Base-by-base conservation (phyloP, 2,113 vertebrate species). In the Chiloscyllium plagiosum region DNA sequence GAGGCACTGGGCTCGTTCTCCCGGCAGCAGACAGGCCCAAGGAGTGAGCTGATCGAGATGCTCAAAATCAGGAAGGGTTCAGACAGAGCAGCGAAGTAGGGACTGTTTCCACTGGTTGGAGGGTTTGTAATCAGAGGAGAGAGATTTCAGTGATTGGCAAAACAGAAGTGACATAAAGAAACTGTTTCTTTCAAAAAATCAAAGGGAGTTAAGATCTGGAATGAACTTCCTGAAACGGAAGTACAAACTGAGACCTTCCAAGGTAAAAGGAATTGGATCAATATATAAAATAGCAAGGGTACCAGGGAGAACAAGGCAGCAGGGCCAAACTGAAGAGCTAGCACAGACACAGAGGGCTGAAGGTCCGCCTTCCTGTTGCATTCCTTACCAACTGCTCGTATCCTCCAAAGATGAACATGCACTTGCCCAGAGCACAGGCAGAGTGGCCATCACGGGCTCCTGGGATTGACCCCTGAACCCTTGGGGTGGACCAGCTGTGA, bases 321-420 rank as follows among this genome's bases (percentile, higher is more conserved):
- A 13, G 56, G 52, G 12, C 22, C 42, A 6, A 65, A 66, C 0
- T 22, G 61, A 61, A 56, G 26, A 13, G 72, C 72, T 29, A 29
- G 8, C 6, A 33, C 12, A 76, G 72, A 26, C 72, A 33, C 5
- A 29, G 33, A 24, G 42, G 47, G 85, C 47, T 2, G 42, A 52
- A 3, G 22, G 85, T 20, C 42, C 20, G 3, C 42, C 7, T 26
- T 26, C 47, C 26, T 42, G 80, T n/a, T 42, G 15, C 22, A 52
- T 29, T 69, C 97, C 98, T 97, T 97, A 99, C 99, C 98, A 99
- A 98, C 97, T 99, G 99, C 96, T 99, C 99, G 0, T 99, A 99
- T 96, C 99, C 99, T 96, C 99, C 99, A 37, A 99, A 99, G 97
- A 99, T 98, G 97, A 99, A 99, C 99, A 99, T 99, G 96, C 97